Evolutionary conservation across 2,113 vertebrate genomes (phyloP).

Genomic region (Mustelus asterias): DNA sequence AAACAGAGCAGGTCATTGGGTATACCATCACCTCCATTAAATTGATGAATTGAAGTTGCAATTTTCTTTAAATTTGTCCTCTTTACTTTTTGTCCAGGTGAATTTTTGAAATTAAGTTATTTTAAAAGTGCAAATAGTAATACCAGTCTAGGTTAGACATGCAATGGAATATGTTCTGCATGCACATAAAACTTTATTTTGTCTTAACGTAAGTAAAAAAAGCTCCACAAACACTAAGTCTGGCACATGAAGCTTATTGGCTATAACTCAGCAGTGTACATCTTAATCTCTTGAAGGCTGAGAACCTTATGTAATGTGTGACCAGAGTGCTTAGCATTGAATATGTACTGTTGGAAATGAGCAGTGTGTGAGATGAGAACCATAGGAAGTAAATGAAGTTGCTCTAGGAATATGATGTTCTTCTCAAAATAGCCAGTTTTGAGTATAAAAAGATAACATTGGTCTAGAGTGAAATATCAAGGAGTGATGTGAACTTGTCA

Average conservation of each 20-base stretch:
- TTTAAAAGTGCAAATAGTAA: background rate
- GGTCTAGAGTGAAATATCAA: background rate
- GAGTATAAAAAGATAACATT: background rate
- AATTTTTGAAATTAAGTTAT: no score
- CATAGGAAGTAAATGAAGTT: no score
- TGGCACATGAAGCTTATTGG: background rate
- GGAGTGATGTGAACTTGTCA: background rate
- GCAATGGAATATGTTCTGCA: background rate
- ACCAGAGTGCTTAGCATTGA: background rate
- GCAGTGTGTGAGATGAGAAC: no score
- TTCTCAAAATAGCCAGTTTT: background rate
- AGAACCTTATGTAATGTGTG: background rate
- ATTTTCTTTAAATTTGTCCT: no score
- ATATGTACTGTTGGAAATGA: no score
- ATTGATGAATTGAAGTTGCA: no score
- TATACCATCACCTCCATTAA: no score
- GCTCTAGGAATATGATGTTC: background rate
- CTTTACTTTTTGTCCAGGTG: no score
- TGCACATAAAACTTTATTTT: background rate
- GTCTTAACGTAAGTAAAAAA: background rate
- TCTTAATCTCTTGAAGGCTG: no score
- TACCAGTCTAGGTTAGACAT: background rate
- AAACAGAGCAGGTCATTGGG: no score
- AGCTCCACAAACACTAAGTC: no score
- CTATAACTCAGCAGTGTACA: no score